phyloP scores from a whole-genome alignment of 2,888 invertebrate species.

The Megaustenia siamemsis region DNA sequence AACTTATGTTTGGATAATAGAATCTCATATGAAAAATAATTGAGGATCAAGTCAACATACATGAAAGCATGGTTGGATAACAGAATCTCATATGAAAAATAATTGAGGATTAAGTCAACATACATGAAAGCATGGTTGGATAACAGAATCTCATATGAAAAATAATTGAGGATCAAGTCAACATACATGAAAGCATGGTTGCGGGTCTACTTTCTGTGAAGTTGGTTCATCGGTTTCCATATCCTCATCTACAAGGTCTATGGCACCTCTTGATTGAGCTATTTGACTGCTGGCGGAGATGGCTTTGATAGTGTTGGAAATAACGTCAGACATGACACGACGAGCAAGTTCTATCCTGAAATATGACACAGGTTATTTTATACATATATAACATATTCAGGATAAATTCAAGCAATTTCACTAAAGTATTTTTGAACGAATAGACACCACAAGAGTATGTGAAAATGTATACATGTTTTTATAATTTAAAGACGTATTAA shows the following conservation, averaged over 20 bases:
- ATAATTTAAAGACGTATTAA: too few species aligned
- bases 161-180: not conserved
- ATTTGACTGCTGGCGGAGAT: not conserved
- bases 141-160: too few species aligned
- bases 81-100: not conserved
- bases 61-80: too few species aligned
- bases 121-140: not conserved
- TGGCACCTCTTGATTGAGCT: not conserved
- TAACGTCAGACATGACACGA: slow-evolving; percentile 28
- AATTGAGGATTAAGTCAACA: not conserved
- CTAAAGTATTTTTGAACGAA: too few species aligned
- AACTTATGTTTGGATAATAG: too few species aligned
- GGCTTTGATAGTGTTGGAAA: slow-evolving; percentile 10
- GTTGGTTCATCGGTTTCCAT: slow-evolving; percentile 15
- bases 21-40: not conserved
- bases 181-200: not conserved
- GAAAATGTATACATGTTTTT: too few species aligned
- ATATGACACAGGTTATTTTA: not conserved
- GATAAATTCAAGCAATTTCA: too few species aligned
- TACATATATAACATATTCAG: not conserved
- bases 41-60: not conserved
- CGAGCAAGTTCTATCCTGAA: slow-evolving; percentile 35
- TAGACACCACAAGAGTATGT: too few species aligned
- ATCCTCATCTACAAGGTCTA: slow-evolving; percentile 2
- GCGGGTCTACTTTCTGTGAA: not conserved